phyloP scores from a whole-genome alignment of 2,888 invertebrate species.

The Eristalis arbustorum region DNA sequence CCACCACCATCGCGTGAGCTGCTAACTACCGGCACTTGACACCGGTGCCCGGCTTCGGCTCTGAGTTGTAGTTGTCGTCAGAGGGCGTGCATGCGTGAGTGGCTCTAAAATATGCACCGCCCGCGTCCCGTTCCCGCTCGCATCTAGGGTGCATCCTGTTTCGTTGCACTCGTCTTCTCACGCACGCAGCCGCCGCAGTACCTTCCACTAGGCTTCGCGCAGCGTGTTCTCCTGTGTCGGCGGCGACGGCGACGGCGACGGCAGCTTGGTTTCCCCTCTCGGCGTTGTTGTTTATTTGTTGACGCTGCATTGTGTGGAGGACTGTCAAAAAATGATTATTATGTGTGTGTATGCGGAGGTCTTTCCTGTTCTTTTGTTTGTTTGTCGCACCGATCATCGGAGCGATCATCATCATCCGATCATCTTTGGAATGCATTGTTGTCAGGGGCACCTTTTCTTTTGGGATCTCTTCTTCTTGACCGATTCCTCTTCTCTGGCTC shows the following conservation, averaged over 20 bases:
- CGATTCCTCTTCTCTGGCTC: constrained; percentile 4
- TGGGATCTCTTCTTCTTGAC: constrained; percentile 35
- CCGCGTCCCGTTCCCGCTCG: constrained; percentile 8
- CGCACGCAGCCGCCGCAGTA: neutral
- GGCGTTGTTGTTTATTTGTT: constrained; percentile 60
- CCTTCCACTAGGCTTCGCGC: constrained; percentile 5
- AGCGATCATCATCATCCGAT: constrained; percentile 69
- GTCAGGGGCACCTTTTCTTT: constrained; percentile 67
- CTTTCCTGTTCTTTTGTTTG: constrained; percentile 67
- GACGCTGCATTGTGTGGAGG: constrained; percentile 61
- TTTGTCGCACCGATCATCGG: constrained; percentile 65
- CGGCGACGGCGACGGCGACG: constrained; percentile 13
- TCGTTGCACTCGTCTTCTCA: constrained; percentile 27
- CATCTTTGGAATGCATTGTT: constrained; percentile 68
- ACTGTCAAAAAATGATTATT: constrained; percentile 64
- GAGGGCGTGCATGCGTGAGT: constrained; percentile 59
- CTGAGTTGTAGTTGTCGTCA: constrained; percentile 53
- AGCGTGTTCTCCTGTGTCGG: neutral
- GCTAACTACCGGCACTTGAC: constrained; percentile 57
- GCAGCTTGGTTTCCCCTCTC: constrained; percentile 31
- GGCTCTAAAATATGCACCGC: constrained; percentile 36
- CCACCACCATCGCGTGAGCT: constrained; percentile 32
- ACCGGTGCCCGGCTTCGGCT: constrained; percentile 23
- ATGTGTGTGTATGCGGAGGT: constrained; percentile 59
- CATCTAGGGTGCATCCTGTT: constrained; percentile 61